These are phyloP conservation scores for Drosophila austrosaltans DNA, from an alignment of 2,888 invertebrate genomes.

Conservation along the genomic window DNA sequence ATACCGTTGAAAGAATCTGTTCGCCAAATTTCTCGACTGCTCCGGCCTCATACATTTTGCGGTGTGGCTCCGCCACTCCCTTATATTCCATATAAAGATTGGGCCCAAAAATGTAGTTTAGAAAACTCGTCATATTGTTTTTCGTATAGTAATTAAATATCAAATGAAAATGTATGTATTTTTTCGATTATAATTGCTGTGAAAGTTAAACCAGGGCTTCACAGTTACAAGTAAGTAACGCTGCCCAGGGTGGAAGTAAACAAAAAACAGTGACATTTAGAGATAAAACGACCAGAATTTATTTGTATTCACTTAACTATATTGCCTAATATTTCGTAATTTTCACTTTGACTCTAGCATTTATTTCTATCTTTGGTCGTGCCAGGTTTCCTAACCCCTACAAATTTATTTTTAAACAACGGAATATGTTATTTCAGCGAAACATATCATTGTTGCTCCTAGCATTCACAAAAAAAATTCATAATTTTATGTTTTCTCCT, in stretches of 20 bases:
- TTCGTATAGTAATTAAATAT: conserved; percentile 37
- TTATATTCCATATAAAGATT: conserved; percentile 88
- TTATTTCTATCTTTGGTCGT: too few species aligned
- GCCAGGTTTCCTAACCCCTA: too few species aligned
- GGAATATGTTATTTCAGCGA: too few species aligned
- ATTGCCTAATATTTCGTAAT: too few species aligned
- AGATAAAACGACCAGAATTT: neutral
- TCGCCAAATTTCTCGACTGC: conserved; percentile 89
- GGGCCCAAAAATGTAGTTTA: conserved; percentile 88
- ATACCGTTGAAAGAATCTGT: conserved; percentile 86
- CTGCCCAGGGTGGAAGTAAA: conserved; percentile 19
- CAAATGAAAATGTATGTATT: conserved; percentile 16
- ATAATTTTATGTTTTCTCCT: too few species aligned
- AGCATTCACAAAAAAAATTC: too few species aligned
- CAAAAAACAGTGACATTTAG: neutral
- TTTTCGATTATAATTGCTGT: conserved; percentile 42
- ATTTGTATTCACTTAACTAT: neutral
- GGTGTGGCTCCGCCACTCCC: conserved; percentile 86
- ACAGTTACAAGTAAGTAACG: conserved; percentile 39
- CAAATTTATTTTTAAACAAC: too few species aligned
- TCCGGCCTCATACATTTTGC: conserved; percentile 87
- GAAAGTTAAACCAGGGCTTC: conserved; percentile 49
- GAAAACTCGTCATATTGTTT: conserved; percentile 78
- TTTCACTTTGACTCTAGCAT: too few species aligned
- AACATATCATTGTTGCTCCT: too few species aligned